These are phyloP conservation scores for Linurgus olivaceus DNA, from an alignment of 2,797 vertebrate species.

Conservation along the genomic window DNA sequence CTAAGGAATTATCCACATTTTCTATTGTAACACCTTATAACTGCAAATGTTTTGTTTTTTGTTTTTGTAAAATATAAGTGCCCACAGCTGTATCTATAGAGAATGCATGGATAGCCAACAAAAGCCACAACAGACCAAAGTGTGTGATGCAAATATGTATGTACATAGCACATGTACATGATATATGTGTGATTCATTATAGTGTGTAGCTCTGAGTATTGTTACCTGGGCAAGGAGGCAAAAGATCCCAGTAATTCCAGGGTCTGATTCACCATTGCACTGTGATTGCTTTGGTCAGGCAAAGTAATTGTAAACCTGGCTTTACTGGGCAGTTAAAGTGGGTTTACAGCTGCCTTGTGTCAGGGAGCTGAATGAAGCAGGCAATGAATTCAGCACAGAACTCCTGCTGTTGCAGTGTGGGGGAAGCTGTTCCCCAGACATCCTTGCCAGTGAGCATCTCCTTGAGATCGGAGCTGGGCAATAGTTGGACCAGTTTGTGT, in stretches of 20 bases:
- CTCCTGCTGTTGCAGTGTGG: not conserved
- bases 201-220: not conserved
- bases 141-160: not conserved
- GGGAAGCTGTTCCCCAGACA: not conserved
- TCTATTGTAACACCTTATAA: not conserved
- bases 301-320: not conserved
- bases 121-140: not conserved
- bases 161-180: not conserved
- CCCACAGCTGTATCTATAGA: not conserved
- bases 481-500: not conserved
- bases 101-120: not conserved
- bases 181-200: not conserved
- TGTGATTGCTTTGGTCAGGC: not conserved
- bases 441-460: not conserved
- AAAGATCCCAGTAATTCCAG: not conserved
- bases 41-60: not conserved
- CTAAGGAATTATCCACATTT: not conserved
- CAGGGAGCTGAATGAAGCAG: not conserved
- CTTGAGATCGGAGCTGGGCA: not conserved
- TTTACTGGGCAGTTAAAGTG: not conserved
- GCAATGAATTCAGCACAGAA: not conserved
- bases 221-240: not conserved
- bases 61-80: not conserved
- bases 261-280: not conserved
- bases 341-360: conserved; percentile 3